phyloP scores from a whole-genome alignment of 2,113 vertebrate genomes.

The Istiophorus platypterus region DNA sequence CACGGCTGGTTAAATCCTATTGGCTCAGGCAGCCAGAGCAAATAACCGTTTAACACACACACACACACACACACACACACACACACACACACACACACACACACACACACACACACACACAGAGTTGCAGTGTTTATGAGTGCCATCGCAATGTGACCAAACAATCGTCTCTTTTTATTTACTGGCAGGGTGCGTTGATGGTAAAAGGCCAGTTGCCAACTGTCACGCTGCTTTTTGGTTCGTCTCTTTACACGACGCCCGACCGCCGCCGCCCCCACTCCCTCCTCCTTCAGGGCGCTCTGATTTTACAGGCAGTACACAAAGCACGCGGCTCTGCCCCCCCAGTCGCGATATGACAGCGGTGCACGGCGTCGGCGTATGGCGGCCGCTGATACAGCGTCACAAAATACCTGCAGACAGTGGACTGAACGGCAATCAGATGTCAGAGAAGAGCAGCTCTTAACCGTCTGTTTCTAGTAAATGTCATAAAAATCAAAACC shows the following conservation, averaged over 20 bases:
- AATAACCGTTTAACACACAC: conserved; percentile 75
- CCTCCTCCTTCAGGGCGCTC: conserved; percentile 25
- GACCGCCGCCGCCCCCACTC: background rate
- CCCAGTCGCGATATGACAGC: conserved; percentile 18
- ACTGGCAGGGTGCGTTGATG: conserved; percentile 47
- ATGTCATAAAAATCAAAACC: no score
- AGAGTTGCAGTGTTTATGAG: conserved; percentile 7
- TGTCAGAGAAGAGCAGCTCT: no score
- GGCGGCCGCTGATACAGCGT: conserved; percentile 12
- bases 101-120: no score
- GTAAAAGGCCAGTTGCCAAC: conserved; percentile 52
- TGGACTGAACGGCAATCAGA: no score
- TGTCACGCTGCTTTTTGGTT: conserved; percentile 50
- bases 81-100: no score
- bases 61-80: no score
- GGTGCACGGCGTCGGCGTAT: background rate
- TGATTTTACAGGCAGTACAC: conserved; percentile 24
- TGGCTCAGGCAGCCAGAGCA: conserved; percentile 78
- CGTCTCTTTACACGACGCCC: conserved; percentile 39
- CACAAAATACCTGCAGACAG: no score
- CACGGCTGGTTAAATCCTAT: conserved; percentile 78
- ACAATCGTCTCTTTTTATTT: conserved; percentile 68
- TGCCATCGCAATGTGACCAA: conserved; percentile 55
- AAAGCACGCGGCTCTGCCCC: background rate
- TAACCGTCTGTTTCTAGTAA: no score